Conservation (phyloP, 2,113 vertebrate species). For the Sitta europaea region DNA sequence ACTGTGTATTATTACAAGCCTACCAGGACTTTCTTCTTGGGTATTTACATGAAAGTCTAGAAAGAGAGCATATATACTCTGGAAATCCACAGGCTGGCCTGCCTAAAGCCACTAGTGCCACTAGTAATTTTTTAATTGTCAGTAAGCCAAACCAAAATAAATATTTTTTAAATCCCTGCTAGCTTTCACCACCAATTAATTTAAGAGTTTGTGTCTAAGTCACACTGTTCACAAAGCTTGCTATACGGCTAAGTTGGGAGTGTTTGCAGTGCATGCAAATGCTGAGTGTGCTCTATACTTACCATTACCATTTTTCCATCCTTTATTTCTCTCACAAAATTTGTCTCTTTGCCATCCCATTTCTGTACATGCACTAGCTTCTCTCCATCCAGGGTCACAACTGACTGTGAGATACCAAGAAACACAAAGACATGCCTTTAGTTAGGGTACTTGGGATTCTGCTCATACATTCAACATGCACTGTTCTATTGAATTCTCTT, state of each 20-base stretch:
- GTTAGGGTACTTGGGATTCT: background rate
- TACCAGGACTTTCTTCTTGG: background rate
- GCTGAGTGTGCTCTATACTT: conserved; percentile 38
- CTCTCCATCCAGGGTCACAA: conserved; percentile 85
- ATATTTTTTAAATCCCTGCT: background rate
- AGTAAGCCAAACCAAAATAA: background rate
- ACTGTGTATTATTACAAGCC: background rate
- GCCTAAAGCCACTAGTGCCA: background rate
- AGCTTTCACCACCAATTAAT: background rate
- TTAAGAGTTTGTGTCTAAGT: background rate
- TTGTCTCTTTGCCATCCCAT: conserved; percentile 94
- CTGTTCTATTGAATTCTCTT: conserved; percentile 9
- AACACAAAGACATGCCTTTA: conserved; percentile 21
- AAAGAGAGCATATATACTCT: background rate
- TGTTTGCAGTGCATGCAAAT: rapidly evolving
- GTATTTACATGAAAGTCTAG: background rate
- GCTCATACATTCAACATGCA: background rate
- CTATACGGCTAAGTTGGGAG: background rate
- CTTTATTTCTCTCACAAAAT: conserved; percentile 88
- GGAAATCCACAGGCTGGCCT: background rate
- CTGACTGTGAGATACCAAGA: conserved; percentile 76
- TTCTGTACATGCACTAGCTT: conserved; percentile 91
- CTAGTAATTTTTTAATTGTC: background rate
- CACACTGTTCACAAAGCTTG: background rate
- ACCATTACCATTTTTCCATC: conserved; percentile 91